Evolutionary conservation across 2,888 invertebrate genomes (phyloP).

Genomic region (Epistrophe grossulariae): DNA sequence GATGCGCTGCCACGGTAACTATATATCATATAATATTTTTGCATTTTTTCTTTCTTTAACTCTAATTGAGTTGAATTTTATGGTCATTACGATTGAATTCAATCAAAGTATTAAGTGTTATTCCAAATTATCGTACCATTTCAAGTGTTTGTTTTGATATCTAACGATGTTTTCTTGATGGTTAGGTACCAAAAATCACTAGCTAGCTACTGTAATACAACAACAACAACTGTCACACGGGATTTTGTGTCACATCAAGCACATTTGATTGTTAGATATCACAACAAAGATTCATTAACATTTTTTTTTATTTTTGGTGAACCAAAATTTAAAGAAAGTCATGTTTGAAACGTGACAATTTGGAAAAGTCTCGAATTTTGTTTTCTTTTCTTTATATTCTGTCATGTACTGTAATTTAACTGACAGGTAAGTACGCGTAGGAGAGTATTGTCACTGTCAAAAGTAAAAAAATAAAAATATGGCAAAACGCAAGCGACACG

Average conservation of each 20-base stretch:
- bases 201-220: constrained; percentile 62
- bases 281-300: constrained; percentile 57
- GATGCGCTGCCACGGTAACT: too few species aligned
- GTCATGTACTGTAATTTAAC: not conserved
- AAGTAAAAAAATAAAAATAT: constrained; percentile 17
- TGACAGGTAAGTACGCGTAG: constrained; percentile 55
- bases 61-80: not conserved
- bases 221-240: constrained; percentile 19
- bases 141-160: constrained; percentile 71
- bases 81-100: not conserved
- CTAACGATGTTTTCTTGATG: constrained; percentile 66
- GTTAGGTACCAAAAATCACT: constrained; percentile 30
- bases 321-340: constrained; percentile 38
- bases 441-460: constrained; percentile 31
- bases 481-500: constrained; percentile 40
- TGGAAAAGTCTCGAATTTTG: constrained; percentile 54
- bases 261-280: constrained; percentile 49
- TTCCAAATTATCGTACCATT: constrained; percentile 63
- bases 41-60: not conserved
- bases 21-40: not conserved
- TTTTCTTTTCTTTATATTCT: constrained; percentile 28
- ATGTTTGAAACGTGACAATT: constrained; percentile 65
- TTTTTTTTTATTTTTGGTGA: not conserved
- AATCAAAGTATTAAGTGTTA: constrained; percentile 54
- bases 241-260: constrained; percentile 41